Base-by-base conservation (phyloP, 2,797 vertebrate species). In the Garrulus glandarius region DNA sequence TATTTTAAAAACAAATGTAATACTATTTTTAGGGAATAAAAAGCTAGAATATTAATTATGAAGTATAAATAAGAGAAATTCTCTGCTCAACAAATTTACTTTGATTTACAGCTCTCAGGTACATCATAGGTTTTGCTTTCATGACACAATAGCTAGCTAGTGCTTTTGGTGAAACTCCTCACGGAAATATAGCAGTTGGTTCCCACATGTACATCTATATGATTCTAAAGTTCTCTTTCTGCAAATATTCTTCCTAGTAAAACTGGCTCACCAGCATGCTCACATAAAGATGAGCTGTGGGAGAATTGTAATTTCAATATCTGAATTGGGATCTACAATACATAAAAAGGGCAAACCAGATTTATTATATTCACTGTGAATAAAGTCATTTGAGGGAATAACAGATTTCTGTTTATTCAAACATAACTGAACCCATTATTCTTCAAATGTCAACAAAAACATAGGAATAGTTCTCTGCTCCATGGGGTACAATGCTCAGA, bases 331-430 rank as follows among this genome's bases (percentile, higher is more conserved):
- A 93, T 84, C 81, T 87, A 53, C 64, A 79, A 39, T 15, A 78
- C 36, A 93, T 84, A 26, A 67, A 92, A 78, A 87, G n/a, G 59
- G 63, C 41, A 85, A 93, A 68, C 20, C 41, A 68, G 56, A 82
- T 79, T 91, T 90, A 92, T 92, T 86, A 70, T 29, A 80, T 63
- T 47, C 79, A 36, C 68, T 76, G 34, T 49, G 56, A 93, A 79
- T 74, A 60, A 90, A 87, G 88, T n/a, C 0, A 5, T 88, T 63
- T 52, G 56, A 91, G 63, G 47, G 32, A 95, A 82, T 65, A 87
- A 82, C 55, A 63, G 46, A 41, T 84, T 93, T 76, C 56, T 92
- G 74, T 92, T 95, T 92, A 80, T 76, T 92, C 63, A 89, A 60
- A 92, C 59, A 69, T 57, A 76, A 92, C 79, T 50, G 61, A 75